Base-by-base conservation (phyloP, 2,797 vertebrate species). In the Poeciliopsis turneri region DNA sequence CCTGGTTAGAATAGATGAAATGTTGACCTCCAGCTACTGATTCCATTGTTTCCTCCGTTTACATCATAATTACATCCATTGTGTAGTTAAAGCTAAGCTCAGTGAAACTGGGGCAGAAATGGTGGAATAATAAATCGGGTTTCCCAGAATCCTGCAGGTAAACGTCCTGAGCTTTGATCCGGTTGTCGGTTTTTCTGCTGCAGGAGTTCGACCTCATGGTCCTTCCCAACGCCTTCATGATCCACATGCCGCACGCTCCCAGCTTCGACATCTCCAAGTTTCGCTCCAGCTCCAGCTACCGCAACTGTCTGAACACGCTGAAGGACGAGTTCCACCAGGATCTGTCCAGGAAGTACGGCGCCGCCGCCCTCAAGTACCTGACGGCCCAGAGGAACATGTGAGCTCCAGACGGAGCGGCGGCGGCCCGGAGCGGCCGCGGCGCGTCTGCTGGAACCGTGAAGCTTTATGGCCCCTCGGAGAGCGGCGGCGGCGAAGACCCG, bases 301-400 rank as follows among this genome's bases (percentile, higher is more conserved):
- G 97, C 13, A 93, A 94, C 92, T 99, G 98, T 91, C 95, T 99
- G 28, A 96, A 94, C 92, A 96, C 96, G 0, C 95, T 99, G 80
- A 97, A 97, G 88, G 98, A 99, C 0, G 98, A 98, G 91, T 99
- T 99, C 92, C 98, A 98, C 88, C 98, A 99, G 94, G 98, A 99
- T 92, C 89, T 99, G 92, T 99, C 98, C 0, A 95, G 98, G 76
- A 96, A 94, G 71, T 97, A 99, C 0, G 98, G 98, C 28, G 95
- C 98, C 1, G 95, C 97, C 0, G 98, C 98, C 3, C 97, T 99
- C 74, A 99, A 98, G 95, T 99, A 99, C 95, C 97, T 99, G 92
- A 97, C 97, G 0, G 97, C 97, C 0, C 96, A 98, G 94, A 96
- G 96, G 92, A 97, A 93, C 93, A 94, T 95, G 74, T 96, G 83